Evolutionary conservation across 2,113 vertebrate species (phyloP).

Genomic region (Cheirogaleus medius): DNA sequence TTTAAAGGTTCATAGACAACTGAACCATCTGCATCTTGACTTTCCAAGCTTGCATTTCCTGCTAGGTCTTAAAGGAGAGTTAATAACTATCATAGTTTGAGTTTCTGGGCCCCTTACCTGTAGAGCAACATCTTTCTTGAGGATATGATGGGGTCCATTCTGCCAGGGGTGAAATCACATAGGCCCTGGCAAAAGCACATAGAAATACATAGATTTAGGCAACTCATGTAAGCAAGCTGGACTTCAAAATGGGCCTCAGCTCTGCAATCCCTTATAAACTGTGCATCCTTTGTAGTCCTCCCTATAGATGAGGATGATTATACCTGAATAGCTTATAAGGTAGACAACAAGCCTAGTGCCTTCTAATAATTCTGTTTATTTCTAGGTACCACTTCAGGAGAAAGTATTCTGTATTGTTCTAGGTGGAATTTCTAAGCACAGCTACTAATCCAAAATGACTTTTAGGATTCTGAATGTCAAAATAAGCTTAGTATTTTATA

Average conservation of each 20-base stretch:
- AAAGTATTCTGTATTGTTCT: not conserved
- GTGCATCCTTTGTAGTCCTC: not conserved
- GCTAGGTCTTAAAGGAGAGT: not conserved
- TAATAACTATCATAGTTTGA: not conserved
- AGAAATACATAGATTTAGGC: not conserved
- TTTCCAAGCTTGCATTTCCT: not conserved
- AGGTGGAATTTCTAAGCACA: not conserved
- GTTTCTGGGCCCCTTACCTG: not conserved
- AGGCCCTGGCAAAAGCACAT: not conserved
- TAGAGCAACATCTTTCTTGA: not conserved
- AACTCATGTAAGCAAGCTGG: not conserved
- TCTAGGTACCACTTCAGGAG: not conserved
- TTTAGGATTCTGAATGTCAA: conserved; percentile 40
- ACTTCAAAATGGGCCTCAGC: not conserved
- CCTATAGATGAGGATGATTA: not conserved
- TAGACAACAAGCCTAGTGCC: not conserved
- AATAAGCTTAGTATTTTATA: conserved; percentile 42
- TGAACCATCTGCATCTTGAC: not conserved
- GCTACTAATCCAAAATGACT: conserved; percentile 45
- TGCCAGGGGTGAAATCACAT: not conserved
- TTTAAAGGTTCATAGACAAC: not conserved
- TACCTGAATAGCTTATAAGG: not conserved
- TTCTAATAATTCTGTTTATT: not conserved
- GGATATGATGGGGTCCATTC: not conserved
- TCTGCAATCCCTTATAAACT: not conserved